Evolutionary conservation across 2,113 vertebrate genomes (phyloP).

Genomic region (Oreotragus oreotragus): DNA sequence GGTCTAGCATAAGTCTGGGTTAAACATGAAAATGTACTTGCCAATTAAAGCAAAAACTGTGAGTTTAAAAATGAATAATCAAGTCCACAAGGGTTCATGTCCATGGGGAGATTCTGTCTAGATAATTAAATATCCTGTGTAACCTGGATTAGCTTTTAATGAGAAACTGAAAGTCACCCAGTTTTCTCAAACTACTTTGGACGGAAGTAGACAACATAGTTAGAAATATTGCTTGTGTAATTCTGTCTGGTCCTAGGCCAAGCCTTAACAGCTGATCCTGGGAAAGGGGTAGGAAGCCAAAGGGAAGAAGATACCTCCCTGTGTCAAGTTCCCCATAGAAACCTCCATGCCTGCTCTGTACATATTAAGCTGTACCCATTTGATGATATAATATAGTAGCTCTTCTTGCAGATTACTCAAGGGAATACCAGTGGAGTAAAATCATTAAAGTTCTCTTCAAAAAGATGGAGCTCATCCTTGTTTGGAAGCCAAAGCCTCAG

Average conservation of each 20-base stretch:
- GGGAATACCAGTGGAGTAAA: not conserved
- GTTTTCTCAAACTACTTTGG: not conserved
- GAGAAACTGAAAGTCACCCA: not conserved
- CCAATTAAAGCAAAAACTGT: not conserved
- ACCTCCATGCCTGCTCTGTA: not conserved
- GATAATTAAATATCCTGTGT: not conserved
- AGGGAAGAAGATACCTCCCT: not conserved
- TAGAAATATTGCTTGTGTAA: not conserved
- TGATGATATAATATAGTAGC: not conserved
- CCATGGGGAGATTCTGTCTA: not conserved
- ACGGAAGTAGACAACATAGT: not conserved
- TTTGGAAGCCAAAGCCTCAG: not conserved
- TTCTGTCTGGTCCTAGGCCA: not conserved
- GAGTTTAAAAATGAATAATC: not conserved
- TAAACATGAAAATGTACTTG: not conserved
- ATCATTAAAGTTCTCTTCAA: not conserved
- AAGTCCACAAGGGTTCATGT: not conserved
- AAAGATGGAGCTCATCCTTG: not conserved
- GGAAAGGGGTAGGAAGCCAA: not conserved
- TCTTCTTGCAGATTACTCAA: not conserved
- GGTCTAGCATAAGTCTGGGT: not conserved
- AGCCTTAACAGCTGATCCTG: not conserved
- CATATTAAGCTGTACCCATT: not conserved
- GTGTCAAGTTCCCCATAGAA: not conserved
- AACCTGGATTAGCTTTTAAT: not conserved